Base-by-base conservation (phyloP, 1,140 invertebrate species). In the Heliconius nattereri region DNA sequence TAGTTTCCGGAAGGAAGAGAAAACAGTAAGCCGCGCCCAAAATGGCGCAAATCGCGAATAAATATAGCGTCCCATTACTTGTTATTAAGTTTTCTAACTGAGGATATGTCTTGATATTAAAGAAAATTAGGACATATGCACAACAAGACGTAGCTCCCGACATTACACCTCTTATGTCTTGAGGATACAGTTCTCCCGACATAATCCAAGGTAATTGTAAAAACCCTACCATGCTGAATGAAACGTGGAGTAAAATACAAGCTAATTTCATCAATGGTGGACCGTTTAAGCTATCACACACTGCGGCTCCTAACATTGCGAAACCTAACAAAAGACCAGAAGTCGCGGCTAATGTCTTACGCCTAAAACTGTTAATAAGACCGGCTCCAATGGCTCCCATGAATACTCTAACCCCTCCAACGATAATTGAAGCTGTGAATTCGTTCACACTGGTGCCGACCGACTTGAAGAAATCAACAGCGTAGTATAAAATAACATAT, bases 1-100 rank as follows among this genome's bases (percentile, higher is more conserved):
- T 97, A 0, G 98, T 98, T 91, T 98, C 98, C 0, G 97, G 97
- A 1, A 98, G 93, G 85, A 97, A 95, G 16, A 96, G 94, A 3
- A 95, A 91, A 20, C 96, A 97, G 87, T 97, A 97, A 0, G 96
- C 84, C 0, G 96, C 95, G 1, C 97, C 96, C 1, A 97, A 72
- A 1, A 97, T 87, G 1, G 97, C 96, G 73, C 97, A 95, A 2
- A 94, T 95, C 3, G 96, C 95, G 88, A 98, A 99, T 9, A 97
- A 93, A 92, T 97, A 97, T 88, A 98, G 96, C 3, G 96, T 97
- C 0, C 95, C 96, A 83, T 98, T 97, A 20, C 96, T 95, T 7
- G 96, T 95, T 2, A 97, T 80, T 0, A 94, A 75, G 3, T 89
- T 85, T 73, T 95, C 95, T 74, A 97, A 86, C 71, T 96, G 95